Evolutionary conservation across 1,140 invertebrate genomes (phyloP).

Genomic region (Andricus grossulariae): DNA sequence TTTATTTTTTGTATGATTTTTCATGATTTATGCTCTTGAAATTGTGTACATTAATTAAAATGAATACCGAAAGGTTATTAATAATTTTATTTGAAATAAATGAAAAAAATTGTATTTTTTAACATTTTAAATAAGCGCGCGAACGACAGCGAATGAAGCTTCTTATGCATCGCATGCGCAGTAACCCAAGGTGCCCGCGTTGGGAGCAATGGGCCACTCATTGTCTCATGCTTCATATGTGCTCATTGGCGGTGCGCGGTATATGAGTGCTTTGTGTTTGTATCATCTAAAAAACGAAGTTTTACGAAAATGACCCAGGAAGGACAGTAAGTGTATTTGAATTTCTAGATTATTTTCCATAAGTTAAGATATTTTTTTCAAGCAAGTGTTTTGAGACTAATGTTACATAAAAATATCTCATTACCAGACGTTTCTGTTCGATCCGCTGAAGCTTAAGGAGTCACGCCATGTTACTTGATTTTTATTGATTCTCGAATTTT

Average conservation of each 20-base stretch:
- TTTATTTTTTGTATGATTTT: no score
- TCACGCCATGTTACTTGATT: constrained; percentile 69
- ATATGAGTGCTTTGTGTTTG: background rate
- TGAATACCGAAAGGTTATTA: no score
- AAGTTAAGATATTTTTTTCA: background rate
- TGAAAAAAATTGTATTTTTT: no score
- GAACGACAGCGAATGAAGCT: no score
- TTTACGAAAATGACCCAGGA: constrained; percentile 70
- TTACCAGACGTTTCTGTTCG: background rate
- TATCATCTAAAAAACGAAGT: background rate
- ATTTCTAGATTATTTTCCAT: background rate
- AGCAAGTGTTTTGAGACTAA: background rate
- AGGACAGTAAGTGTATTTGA: constrained; percentile 69
- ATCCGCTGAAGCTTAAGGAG: background rate
- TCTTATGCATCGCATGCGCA: no score
- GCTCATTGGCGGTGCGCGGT: background rate
- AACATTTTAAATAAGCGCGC: no score
- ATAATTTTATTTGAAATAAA: no score
- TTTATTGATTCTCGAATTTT: constrained; percentile 74
- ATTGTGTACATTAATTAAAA: no score
- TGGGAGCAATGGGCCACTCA: no score
- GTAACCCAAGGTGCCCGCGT: no score
- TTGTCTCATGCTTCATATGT: no score
- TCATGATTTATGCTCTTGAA: no score
- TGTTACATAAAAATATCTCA: background rate